These are phyloP conservation scores for Nasonia longicornis DNA, from an alignment of 1,140 invertebrate species.

Conservation along the genomic window DNA sequence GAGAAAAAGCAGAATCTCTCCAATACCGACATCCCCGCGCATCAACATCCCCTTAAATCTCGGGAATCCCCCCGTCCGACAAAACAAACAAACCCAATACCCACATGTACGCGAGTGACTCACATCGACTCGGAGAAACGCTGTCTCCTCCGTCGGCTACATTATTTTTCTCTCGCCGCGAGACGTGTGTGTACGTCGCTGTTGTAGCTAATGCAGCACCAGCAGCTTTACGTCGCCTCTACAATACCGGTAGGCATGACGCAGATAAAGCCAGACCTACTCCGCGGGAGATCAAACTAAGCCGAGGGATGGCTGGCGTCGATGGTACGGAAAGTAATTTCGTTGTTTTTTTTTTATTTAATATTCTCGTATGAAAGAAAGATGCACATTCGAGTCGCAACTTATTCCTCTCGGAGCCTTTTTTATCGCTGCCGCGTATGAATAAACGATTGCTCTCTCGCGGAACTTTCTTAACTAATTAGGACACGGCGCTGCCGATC, in stretches of 20 bases:
- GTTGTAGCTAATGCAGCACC: neutral
- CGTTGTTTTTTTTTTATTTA: too few species aligned
- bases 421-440: neutral
- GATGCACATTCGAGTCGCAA: neutral
- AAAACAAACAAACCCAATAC: neutral
- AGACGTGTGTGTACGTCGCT: neutral
- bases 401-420: neutral
- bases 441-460: neutral
- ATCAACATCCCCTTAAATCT: neutral
- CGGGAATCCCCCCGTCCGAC: neutral
- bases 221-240: neutral
- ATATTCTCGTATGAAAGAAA: too few species aligned
- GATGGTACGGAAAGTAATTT: neutral
- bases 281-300: neutral
- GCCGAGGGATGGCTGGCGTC: neutral
- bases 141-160: neutral
- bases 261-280: neutral
- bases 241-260: slow-evolving; percentile 21
- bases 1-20: neutral
- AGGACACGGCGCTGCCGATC: too few species aligned
- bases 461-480: too few species aligned
- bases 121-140: neutral
- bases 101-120: neutral
- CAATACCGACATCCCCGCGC: neutral
- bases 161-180: neutral